Conservation (phyloP, 2,113 vertebrate species). For the Coturnix japonica region DNA sequence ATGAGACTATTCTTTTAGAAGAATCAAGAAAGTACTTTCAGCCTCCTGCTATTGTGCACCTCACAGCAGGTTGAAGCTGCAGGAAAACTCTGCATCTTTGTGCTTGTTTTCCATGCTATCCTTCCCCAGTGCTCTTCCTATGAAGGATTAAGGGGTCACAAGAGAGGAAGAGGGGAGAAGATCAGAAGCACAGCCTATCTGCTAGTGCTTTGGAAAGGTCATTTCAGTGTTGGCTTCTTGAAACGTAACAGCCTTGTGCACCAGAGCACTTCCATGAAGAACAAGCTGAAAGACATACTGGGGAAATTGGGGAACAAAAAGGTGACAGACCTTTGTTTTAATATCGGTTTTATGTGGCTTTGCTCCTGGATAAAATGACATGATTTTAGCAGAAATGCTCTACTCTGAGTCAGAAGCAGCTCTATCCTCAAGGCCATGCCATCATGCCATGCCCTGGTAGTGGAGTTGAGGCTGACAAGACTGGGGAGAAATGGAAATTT, state of each 20-base stretch:
- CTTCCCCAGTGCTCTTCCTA: neutral
- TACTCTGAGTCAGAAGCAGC: neutral
- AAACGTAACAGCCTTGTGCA: neutral
- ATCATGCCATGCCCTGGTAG: neutral
- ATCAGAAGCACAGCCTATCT: neutral
- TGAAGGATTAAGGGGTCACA: neutral
- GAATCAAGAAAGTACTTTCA: neutral
- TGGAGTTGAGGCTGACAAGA: neutral
- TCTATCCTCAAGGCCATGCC: neutral
- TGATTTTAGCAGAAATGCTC: neutral
- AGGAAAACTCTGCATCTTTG: neutral
- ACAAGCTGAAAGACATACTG: neutral
- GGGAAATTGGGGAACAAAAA: neutral
- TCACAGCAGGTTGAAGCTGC: conserved; percentile 10
- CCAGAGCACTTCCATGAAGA: neutral
- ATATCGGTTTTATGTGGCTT: neutral
- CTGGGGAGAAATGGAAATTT: neutral
- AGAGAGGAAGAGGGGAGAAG: neutral
- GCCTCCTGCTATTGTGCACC: neutral
- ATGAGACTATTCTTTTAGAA: conserved; percentile 6
- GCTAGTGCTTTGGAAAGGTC: neutral
- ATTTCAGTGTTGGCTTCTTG: neutral
- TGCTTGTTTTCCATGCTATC: neutral
- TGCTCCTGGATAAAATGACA: neutral
- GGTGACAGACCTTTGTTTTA: neutral